Percentiles rank a stretch among this genome's conserved stretches.
Conservation (phyloP, 2,797 vertebrate species). For the Tokudaia tokunoshimensis region DNA sequence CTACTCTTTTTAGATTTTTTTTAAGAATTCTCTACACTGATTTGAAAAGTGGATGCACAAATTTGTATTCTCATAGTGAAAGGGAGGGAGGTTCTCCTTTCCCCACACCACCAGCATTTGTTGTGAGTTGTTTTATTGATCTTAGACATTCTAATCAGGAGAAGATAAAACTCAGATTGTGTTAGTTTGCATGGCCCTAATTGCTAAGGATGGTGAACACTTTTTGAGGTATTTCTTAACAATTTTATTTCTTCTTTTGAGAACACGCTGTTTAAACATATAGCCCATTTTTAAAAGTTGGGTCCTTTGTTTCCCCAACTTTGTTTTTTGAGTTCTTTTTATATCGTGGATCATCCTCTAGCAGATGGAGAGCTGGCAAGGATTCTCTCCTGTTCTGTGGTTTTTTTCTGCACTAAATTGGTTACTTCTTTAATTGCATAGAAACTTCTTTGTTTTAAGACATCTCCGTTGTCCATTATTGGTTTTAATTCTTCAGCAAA, state of each 20-base stretch:
- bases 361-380: not conserved
- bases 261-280: not conserved
- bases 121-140: not conserved
- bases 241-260: not conserved
- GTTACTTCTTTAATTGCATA: not conserved
- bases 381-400: not conserved
- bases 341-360: not conserved
- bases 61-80: not conserved
- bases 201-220: not conserved
- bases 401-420: no score
- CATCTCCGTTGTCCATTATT: not conserved
- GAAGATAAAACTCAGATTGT: not conserved
- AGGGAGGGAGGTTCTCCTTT: not conserved
- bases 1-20: not conserved
- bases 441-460: not conserved
- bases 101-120: not conserved
- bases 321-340: not conserved
- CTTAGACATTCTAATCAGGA: not conserved
- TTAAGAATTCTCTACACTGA: not conserved
- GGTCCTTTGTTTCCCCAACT: not conserved
- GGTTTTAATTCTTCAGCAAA: not conserved
- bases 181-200: not conserved
- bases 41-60: not conserved
- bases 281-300: not conserved
- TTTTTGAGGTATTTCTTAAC: not conserved